Evolutionary conservation across 53 echinoderm and acorn worm species (phyloP), one percentile per base, ranked within the genome.

Genomic region (Patiria pectinifera): DNA sequence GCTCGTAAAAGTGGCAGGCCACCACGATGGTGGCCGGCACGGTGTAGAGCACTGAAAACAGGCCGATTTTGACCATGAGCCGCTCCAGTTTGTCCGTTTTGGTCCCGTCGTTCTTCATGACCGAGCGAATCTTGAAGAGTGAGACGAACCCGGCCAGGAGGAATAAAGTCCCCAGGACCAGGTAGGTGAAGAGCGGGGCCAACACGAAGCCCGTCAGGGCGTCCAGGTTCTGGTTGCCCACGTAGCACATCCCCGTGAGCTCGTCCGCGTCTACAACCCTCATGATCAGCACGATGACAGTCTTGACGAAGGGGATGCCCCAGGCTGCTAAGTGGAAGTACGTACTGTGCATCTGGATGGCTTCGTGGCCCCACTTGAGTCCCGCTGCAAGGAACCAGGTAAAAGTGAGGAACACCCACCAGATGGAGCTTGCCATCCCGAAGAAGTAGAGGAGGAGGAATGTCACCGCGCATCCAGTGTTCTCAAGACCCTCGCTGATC

Each of bases 381-480:
- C 99, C 99, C 4, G 99, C 99, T 13, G 99, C 99, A 11, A 99
- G 96, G 84, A 99, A 99, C 99, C 99, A 99, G 7, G 99, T 99
- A 91, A 99, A 99, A 2, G 99, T 96, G 45, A 99, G 78, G 21
- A 97, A 93, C 11, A 99, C 99, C 99, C 99, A 99, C 99, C 99
- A 99, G 74, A 99, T 94, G 11, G 99, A 97, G 58, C 97, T 97
- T 18, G 99, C 99, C 99, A 99, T 99, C 26, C 99, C 99, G 89
- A 99, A 99, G 92, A 97, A 97, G 60, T 97, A 97, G 4, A 99
- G 85, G 21, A 97, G 91, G 16, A 99, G 93, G 83, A 99, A 99
- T 4, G 97, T 97, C 45, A 97, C 97, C 13, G 99, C 99, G 86
- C 99, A 99, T 2, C 99, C 99, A 2, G 99, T 99, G 82, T 97